Conservation (phyloP, 2,797 vertebrate genomes). For the Tokudaia tokunoshimensis region DNA sequence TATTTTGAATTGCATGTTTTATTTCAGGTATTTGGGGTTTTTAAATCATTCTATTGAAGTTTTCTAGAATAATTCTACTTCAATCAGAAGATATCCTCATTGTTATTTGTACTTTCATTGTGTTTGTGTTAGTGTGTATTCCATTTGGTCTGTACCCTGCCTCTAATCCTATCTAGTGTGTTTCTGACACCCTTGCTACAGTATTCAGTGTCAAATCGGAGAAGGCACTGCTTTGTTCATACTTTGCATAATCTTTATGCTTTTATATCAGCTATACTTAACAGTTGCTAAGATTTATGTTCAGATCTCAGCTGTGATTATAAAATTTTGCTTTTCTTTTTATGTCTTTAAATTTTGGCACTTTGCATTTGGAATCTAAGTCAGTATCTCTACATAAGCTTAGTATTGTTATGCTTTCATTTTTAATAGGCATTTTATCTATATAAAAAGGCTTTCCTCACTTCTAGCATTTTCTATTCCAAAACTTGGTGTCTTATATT, state of each 20-base stretch:
- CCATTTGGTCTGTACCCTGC: neutral
- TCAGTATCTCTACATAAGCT: neutral
- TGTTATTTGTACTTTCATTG: neutral
- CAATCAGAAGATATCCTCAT: neutral
- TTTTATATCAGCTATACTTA: neutral
- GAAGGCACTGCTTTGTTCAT: neutral
- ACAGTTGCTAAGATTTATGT: neutral
- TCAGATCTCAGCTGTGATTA: neutral
- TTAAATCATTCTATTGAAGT: neutral
- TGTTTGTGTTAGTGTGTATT: neutral
- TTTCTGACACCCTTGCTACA: neutral
- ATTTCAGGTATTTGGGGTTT: neutral
- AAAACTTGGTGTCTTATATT: neutral
- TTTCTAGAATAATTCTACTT: slow-evolving; percentile 28
- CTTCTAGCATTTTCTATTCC: neutral
- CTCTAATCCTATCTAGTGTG: neutral
- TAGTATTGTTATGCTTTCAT: neutral
- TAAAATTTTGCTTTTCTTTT: slow-evolving; percentile 10
- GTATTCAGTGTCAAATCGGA: neutral
- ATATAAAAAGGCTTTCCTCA: neutral
- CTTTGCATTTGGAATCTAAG: slow-evolving; percentile 18
- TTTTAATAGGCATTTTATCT: neutral
- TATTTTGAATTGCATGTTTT: neutral
- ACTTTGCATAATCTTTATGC: neutral
- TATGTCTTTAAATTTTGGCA: slow-evolving; percentile 12